Percentiles rank a stretch among this genome's conserved stretches.
Evolutionary conservation across 2,888 invertebrate species (phyloP).

Genomic region (Tricholauxania praeusta): DNA sequence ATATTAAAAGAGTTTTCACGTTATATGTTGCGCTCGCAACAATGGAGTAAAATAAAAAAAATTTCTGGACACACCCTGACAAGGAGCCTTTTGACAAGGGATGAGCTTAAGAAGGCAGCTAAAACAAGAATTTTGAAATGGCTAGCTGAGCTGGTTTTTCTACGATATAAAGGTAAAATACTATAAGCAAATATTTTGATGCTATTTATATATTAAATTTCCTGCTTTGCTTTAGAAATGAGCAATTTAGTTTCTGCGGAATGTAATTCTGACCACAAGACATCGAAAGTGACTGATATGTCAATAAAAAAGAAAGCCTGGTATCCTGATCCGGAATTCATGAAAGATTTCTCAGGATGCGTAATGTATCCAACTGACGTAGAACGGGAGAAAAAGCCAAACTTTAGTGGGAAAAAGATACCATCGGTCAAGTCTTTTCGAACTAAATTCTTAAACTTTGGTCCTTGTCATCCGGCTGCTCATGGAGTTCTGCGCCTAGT

Average conservation of each 20-base stretch:
- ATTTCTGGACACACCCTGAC: background rate
- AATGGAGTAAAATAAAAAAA: no score
- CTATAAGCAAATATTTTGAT: no score
- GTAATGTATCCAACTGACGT: conserved; percentile 70
- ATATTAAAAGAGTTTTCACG: conserved; percentile 5
- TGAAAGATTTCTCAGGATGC: conserved; percentile 71
- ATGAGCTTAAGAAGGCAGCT: background rate
- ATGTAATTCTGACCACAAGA: no score
- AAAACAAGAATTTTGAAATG: background rate
- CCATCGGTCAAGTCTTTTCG: conserved; percentile 74
- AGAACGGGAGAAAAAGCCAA: conserved; percentile 63
- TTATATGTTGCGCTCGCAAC: no score
- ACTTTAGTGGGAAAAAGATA: conserved; percentile 60
- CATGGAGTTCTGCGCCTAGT: conserved; percentile 89
- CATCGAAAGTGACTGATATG: no score
- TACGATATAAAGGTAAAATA: conserved; percentile 16
- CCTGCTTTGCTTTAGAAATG: no score
- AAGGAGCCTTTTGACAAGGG: background rate
- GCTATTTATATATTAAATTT: no score
- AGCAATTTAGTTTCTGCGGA: no score
- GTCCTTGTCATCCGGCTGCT: conserved; percentile 92
- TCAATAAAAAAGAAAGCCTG: conserved; percentile 55
- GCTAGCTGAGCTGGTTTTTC: conserved; percentile 1
- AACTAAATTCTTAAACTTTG: conserved; percentile 83
- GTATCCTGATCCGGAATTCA: conserved; percentile 76